Percentiles rank a stretch among this genome's conserved stretches.
phyloP scores from a whole-genome alignment of 2,797 vertebrate species.

The Paguma larvata region DNA sequence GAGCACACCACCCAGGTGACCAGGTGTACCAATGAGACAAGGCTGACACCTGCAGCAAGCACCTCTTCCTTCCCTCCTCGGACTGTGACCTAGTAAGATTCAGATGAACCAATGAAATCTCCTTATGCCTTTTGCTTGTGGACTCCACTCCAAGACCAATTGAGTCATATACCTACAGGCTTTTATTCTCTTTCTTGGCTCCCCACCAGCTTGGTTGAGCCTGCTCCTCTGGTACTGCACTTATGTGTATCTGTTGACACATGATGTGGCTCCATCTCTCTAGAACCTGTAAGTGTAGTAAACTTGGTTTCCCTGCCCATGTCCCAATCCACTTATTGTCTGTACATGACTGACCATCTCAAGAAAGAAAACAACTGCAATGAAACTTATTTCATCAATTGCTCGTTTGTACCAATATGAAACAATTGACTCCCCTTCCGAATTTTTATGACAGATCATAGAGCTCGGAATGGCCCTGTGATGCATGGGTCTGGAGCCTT shows the following conservation, averaged over 20 bases:
- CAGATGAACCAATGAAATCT: background rate
- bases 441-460: background rate
- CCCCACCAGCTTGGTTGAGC: background rate
- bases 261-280: background rate
- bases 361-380: background rate
- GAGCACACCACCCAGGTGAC: background rate
- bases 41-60: background rate
- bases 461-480: background rate
- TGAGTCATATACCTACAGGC: background rate
- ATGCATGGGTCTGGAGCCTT: background rate
- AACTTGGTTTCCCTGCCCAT: background rate
- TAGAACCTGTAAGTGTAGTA: background rate
- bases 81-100: background rate
- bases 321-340: background rate
- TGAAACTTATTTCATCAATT: background rate
- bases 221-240: background rate
- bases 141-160: background rate
- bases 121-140: background rate
- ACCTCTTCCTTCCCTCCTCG: background rate
- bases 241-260: background rate
- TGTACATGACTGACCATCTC: background rate
- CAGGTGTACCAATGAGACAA: background rate
- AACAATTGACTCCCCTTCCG: background rate
- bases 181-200: background rate
- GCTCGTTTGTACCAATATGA: background rate